Evolutionary conservation across 1,140 invertebrate genomes (phyloP).

Genomic region (Rhyzopertha dominica): DNA sequence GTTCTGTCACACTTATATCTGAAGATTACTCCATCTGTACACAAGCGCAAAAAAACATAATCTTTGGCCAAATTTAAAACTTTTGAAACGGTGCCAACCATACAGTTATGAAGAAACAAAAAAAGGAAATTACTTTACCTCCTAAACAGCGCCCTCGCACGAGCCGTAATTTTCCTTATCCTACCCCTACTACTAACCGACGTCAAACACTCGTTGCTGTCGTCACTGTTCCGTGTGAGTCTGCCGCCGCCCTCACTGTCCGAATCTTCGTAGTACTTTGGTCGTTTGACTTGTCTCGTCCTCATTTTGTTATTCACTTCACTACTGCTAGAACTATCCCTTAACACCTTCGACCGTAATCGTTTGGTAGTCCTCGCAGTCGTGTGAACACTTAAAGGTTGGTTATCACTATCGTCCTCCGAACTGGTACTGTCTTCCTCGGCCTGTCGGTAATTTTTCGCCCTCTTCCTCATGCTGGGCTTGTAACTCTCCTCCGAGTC

Average conservation of each 20-base stretch:
- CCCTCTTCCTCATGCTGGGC: conserved; percentile 10
- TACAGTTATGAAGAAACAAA: too few relatives aligned
- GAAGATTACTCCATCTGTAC: too few relatives aligned
- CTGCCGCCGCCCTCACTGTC: conserved; percentile 24
- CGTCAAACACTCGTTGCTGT: conserved; percentile 46
- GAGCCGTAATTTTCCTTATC: conserved; percentile 73
- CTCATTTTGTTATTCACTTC: conserved; percentile 5
- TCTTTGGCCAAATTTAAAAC: too few relatives aligned
- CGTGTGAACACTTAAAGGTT: conserved; percentile 21
- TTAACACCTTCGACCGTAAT: conserved; percentile 5
- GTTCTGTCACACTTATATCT: too few relatives aligned
- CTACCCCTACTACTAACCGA: conserved; percentile 78
- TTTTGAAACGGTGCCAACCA: too few relatives aligned
- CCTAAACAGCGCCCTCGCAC: conserved; percentile 54
- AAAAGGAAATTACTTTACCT: conserved; percentile 27
- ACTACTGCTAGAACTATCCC: background rate
- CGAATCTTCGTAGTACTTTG: conserved; percentile 46
- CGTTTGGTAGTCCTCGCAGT: conserved; percentile 16
- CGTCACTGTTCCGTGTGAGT: conserved; percentile 17
- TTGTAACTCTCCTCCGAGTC: conserved; percentile 20
- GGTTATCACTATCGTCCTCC: conserved; percentile 27
- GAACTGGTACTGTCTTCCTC: conserved; percentile 14
- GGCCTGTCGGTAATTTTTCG: conserved; percentile 2
- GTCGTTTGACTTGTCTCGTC: conserved; percentile 31
- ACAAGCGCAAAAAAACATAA: too few relatives aligned